Evolutionary conservation across 2,797 vertebrate genomes (phyloP), one percentile per base, ranked within the genome.

Genomic region (Sebastolobus alascanus): DNA sequence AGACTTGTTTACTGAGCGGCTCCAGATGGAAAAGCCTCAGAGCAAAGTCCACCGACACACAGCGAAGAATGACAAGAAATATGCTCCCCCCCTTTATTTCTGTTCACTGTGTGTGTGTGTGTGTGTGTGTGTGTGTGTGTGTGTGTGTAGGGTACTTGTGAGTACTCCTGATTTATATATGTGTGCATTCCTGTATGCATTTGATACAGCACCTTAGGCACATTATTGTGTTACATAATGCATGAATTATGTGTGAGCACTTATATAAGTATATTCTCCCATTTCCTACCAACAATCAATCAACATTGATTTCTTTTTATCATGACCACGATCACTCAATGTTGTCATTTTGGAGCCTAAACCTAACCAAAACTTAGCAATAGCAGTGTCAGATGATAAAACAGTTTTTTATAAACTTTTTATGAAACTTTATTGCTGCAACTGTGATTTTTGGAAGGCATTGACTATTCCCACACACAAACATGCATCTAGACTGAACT

Each of bases 1-100:
- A 75, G 61, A 59, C 37, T 75, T 89, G 84, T 90, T 90, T 87
- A 85, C 83, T 43, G 79, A 79, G 50, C 20, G 13, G 82, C 84
- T 86, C 74, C 85, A 81, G 69, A 79, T 11, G 20, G 77, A 83
- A 59, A 74, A 79, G 46, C 75, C 71, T 31, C 22, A 78, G 75
- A 84, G 68, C 77, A 84, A 88, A 91, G 87, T 89, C 81, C 77
- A 76, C 58, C 6, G 52, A 75, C 72, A 82, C 55, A 60, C 27
- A 68, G 65, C 11, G 3, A 69, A 73, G 75, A 86, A 61, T 16
- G 16, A 79, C 60, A 61, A 77, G 43, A 86, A 84, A 70, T 64
- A 68, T 79, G 33, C 22, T n/a, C n/a, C 27, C 74, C 38, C 18
- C 50, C 64, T 59, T 68, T 33, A 46, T 56, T 68, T 76, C 8